A percentile compares a stretch with the other conserved stretches of the same genome.
Conservation (phyloP, 2,888 invertebrate genomes). For the Pseudanteris insignis region DNA sequence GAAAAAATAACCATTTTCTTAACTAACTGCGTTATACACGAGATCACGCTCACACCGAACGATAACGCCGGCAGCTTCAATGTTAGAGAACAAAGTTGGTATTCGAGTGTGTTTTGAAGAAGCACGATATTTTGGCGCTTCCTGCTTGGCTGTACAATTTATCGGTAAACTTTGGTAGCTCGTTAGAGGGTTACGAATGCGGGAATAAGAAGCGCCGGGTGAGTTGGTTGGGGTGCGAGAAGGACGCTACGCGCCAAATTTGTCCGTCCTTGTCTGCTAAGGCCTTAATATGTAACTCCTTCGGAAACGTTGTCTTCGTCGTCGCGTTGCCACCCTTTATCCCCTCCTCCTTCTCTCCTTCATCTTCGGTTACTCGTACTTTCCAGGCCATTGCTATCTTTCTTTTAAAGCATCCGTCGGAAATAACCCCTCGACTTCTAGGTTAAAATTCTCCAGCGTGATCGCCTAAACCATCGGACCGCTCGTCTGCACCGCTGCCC, state of each 20-base stretch:
- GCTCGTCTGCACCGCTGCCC: constrained; percentile 62
- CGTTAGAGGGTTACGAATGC: constrained; percentile 66
- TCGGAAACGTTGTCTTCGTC: constrained; percentile 18
- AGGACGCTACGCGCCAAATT: too few species aligned
- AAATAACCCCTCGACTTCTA: constrained; percentile 50
- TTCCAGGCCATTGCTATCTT: constrained; percentile 44
- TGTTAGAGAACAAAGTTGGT: constrained; percentile 22
- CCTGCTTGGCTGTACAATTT: constrained; percentile 63
- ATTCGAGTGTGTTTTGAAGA: constrained; percentile 17
- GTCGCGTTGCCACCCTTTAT: constrained; percentile 15
- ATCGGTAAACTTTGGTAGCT: constrained; percentile 67
- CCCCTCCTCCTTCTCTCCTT: background rate
- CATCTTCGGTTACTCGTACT: constrained; percentile 20
- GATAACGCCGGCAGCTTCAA: too few species aligned
- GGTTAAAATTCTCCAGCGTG: constrained; percentile 59
- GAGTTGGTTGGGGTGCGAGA: too few species aligned
- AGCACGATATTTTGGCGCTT: constrained; percentile 56
- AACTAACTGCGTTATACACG: too few species aligned
- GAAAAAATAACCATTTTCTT: too few species aligned
- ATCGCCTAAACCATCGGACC: constrained; percentile 57
- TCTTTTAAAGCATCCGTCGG: constrained; percentile 47
- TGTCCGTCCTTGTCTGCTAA: too few species aligned
- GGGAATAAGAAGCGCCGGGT: constrained; percentile 66
- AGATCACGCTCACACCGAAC: too few species aligned
- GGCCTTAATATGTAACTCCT: constrained; percentile 21